Percentiles rank a stretch among this genome's conserved stretches.
Conservation (phyloP, 2,888 invertebrate species). For the Thereva nobilitata region DNA sequence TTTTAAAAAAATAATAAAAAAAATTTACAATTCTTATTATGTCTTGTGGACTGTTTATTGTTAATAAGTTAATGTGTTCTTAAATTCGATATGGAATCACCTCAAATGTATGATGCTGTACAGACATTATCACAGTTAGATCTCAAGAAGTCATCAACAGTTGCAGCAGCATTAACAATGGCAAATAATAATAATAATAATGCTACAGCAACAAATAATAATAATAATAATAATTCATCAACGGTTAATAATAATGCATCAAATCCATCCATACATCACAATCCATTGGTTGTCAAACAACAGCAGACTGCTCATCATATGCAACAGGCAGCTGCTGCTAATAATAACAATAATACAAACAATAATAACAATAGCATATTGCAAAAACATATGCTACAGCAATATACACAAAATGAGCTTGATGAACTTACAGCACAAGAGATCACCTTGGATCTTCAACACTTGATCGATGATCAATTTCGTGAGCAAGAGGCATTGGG, state of each 20-base stretch:
- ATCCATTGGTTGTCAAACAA: conserved; percentile 51
- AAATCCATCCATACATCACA: conserved; percentile 46
- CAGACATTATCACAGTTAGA: conserved; percentile 58
- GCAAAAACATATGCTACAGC: conserved; percentile 67
- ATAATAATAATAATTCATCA: conserved; percentile 37
- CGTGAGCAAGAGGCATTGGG: conserved; percentile 75
- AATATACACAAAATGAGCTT: conserved; percentile 79
- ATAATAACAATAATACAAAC: conserved; percentile 48
- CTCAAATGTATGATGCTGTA: conserved; percentile 60
- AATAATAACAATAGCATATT: conserved; percentile 58
- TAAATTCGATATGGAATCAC: conserved; percentile 57
- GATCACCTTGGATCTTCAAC: conserved; percentile 88
- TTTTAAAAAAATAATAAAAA: conserved; percentile 28
- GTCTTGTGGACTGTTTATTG: conserved; percentile 17
- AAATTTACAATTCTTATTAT: conserved; percentile 16
- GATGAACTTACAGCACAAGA: conserved; percentile 91
- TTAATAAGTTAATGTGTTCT: conserved; percentile 2
- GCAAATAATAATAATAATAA: conserved; percentile 46
- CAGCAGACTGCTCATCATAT: conserved; percentile 57
- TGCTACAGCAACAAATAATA: conserved; percentile 41
- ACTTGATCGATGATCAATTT: conserved; percentile 91
- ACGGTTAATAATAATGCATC: conserved; percentile 31
- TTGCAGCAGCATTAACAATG: conserved; percentile 56
- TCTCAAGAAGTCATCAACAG: conserved; percentile 51
- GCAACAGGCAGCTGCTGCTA: conserved; percentile 53